Conservation (phyloP, 2,888 invertebrate species). For the Dryococelus australis region DNA sequence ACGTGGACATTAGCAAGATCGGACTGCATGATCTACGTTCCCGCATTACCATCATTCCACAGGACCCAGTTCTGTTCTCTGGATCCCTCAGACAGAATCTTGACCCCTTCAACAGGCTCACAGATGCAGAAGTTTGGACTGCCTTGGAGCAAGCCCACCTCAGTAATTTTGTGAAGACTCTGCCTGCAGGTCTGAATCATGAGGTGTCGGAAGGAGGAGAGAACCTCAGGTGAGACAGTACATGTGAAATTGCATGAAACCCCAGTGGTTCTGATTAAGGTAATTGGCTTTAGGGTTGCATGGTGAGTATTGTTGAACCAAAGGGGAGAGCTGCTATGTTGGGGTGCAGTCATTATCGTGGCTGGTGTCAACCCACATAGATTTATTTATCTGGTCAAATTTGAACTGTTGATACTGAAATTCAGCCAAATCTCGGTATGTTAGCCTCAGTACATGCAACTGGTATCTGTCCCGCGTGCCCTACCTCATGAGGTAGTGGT, state of each 20-base stretch:
- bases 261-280: no score
- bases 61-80: constrained; percentile 67
- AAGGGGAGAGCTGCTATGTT: no score
- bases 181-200: constrained; percentile 52
- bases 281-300: no score
- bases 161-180: constrained; percentile 52
- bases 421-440: no score
- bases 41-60: constrained; percentile 61
- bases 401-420: no score
- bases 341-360: no score
- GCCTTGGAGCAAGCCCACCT: constrained; percentile 64
- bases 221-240: constrained; percentile 50
- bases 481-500: no score
- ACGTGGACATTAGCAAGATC: constrained; percentile 57
- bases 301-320: no score
- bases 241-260: not conserved
- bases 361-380: no score
- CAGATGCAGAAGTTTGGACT: constrained; percentile 63
- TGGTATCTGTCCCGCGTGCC: no score
- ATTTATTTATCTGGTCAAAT: no score
- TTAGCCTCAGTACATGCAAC: no score
- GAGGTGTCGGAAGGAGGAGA: constrained; percentile 57
- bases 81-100: constrained; percentile 64
- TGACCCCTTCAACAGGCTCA: constrained; percentile 62
- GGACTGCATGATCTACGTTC: constrained; percentile 60